Evolutionary conservation across 2,113 vertebrate genomes (phyloP).

Genomic region (Desmodus rotundus): DNA sequence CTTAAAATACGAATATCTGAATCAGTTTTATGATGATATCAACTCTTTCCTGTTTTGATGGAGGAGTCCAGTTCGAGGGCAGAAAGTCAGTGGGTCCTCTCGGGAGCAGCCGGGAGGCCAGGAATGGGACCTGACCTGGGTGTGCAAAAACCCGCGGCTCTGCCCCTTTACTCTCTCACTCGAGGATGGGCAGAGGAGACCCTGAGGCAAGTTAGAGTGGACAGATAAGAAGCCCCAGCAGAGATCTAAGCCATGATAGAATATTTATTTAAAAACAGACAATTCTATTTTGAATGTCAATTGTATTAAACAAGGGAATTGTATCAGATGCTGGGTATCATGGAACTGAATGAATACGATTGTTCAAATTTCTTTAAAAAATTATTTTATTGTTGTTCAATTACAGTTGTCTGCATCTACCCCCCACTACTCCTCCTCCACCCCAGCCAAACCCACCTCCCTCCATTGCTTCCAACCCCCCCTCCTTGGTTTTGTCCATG

Average conservation of each 20-base stretch:
- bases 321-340: background rate
- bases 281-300: background rate
- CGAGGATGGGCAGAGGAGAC: background rate
- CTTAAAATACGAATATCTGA: slow-evolving; percentile 18
- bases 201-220: background rate
- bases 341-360: background rate
- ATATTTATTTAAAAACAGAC: background rate
- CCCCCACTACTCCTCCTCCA: too few relatives aligned
- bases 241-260: background rate
- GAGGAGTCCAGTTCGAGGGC: background rate
- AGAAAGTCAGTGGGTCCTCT: background rate
- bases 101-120: background rate
- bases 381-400: too few relatives aligned
- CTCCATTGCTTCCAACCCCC: too few relatives aligned
- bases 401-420: too few relatives aligned
- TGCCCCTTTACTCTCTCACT: background rate
- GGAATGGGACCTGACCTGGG: background rate
- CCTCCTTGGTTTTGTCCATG: too few relatives aligned
- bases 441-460: too few relatives aligned
- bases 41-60: slow-evolving; percentile 38
- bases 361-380: background rate
- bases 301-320: background rate
- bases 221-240: slow-evolving; percentile 26
- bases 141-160: background rate
- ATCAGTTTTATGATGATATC: slow-evolving; percentile 24